Conservation (phyloP, 2,888 invertebrate genomes). For the Teinopalpus imperialis region DNA sequence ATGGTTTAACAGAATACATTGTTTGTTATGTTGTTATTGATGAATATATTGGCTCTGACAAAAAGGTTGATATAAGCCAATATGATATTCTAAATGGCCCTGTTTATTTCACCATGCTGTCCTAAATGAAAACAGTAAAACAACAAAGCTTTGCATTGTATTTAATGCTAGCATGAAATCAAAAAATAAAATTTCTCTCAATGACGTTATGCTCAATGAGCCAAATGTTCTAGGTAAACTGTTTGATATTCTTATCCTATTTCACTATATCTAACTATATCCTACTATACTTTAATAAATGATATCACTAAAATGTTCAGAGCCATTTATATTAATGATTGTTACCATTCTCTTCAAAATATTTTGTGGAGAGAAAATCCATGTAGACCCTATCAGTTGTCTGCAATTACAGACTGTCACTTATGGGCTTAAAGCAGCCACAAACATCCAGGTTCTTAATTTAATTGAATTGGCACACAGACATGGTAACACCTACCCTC, state of each 20-base stretch:
- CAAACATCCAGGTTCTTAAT: conserved; percentile 23
- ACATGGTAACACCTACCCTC: conserved; percentile 18
- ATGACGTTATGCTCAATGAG: too few relatives aligned
- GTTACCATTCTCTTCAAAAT: conserved; percentile 16
- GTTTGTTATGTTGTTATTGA: too few relatives aligned
- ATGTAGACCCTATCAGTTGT: conserved; percentile 1
- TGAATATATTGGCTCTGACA: too few relatives aligned
- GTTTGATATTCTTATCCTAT: conserved; percentile 6
- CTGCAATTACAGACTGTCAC: conserved; percentile 16
- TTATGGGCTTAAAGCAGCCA: conserved; percentile 25
- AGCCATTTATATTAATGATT: neutral
- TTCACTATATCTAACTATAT: too few relatives aligned
- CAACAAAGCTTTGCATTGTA: too few relatives aligned
- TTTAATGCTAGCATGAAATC: too few relatives aligned
- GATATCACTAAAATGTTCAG: conserved; percentile 2
- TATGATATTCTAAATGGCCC: too few relatives aligned
- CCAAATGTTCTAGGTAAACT: conserved; percentile 2
- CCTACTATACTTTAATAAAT: conserved; percentile 19
- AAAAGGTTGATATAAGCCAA: too few relatives aligned
- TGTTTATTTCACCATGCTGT: conserved; percentile 1
- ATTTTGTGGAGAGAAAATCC: conserved; percentile 23
- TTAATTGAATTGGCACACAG: conserved; percentile 21
- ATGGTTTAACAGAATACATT: too few relatives aligned
- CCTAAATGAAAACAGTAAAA: neutral
- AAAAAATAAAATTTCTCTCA: too few relatives aligned